Conservation (phyloP, 1,140 invertebrate genomes). For the Papilio xuthus region DNA sequence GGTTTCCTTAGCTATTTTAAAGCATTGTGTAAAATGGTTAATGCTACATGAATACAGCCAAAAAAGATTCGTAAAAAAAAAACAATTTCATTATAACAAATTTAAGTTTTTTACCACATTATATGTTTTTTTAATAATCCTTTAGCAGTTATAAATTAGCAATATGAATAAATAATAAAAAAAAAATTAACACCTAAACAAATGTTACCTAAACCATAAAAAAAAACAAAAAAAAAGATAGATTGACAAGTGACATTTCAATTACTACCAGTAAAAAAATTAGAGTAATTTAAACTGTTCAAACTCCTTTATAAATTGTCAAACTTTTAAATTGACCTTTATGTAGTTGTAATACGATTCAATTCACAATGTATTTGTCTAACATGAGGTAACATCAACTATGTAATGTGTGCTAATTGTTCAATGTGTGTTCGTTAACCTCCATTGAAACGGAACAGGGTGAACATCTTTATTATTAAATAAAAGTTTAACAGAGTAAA, state of each 20-base stretch:
- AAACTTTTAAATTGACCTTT: neutral
- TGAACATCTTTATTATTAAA: neutral
- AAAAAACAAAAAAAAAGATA: neutral
- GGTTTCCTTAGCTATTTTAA: conserved; percentile 12
- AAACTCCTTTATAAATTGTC: neutral
- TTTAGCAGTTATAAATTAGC: too few relatives aligned
- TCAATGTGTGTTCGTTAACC: neutral
- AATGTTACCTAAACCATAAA: neutral
- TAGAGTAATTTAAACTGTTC: neutral
- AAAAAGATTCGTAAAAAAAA: too few relatives aligned
- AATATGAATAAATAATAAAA: too few relatives aligned
- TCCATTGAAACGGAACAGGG: neutral
- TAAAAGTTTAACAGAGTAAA: too few relatives aligned
- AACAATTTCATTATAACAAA: too few relatives aligned
- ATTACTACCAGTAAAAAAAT: neutral
- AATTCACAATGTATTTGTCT: neutral
- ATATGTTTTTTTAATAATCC: too few relatives aligned
- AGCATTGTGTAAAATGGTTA: neutral
- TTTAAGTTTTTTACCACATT: too few relatives aligned
- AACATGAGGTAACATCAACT: neutral
- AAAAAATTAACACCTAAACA: too few relatives aligned
- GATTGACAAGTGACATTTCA: neutral
- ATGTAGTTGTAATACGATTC: neutral
- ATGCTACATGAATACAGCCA: neutral
- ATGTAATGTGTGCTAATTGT: neutral